Conservation (phyloP, 2,797 vertebrate species). For the Tapirus indicus region DNA sequence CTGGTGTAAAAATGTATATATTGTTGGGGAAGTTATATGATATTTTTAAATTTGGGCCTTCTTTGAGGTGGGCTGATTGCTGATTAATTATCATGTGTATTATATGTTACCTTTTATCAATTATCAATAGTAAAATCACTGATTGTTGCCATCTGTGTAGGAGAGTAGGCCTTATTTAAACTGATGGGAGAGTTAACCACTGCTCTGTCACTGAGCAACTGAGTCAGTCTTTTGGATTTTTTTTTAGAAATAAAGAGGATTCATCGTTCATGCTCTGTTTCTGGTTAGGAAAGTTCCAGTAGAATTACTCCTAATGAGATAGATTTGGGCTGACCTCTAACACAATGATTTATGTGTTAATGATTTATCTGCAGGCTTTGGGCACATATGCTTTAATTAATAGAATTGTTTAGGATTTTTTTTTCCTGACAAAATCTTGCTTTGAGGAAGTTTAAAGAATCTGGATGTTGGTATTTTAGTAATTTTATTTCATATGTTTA, state of each 20-base stretch:
- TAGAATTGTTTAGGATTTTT: background rate
- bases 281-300: background rate
- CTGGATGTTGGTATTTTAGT: conserved; percentile 26
- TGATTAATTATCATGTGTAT: background rate
- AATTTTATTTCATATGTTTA: conserved; percentile 60
- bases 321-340: background rate
- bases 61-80: background rate
- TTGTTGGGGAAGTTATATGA: background rate
- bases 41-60: background rate
- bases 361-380: background rate
- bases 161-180: background rate
- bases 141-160: background rate
- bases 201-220: background rate
- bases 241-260: background rate
- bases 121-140: background rate
- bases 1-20: background rate
- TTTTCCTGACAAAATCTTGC: background rate
- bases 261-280: background rate
- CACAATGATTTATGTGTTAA: background rate
- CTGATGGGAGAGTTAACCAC: background rate
- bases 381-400: background rate
- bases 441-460: conserved; percentile 11
- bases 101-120: background rate
- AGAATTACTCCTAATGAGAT: background rate
- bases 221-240: background rate